These are phyloP conservation scores for Bambusicola thoracicus DNA, from an alignment of 2,113 vertebrate species.

Conservation along the genomic window DNA sequence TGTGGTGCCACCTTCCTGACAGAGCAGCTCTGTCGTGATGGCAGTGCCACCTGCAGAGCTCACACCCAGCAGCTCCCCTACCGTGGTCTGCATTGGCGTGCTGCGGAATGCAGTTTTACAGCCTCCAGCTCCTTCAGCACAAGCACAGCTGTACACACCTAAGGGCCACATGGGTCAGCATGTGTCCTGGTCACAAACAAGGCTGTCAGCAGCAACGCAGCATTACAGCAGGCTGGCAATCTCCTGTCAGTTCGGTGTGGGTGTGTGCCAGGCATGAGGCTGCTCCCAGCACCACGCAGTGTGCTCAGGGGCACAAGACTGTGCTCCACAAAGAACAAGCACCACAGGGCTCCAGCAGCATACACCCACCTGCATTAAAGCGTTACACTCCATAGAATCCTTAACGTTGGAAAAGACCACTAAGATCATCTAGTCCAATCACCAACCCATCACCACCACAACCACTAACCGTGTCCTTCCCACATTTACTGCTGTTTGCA, in stretches of 20 bases:
- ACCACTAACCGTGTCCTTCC: not conserved
- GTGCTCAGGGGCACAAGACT: not conserved
- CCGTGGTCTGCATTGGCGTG: not conserved
- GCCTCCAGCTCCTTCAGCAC: not conserved
- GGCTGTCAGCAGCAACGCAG: not conserved
- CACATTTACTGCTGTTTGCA: not conserved
- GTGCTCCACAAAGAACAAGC: not conserved
- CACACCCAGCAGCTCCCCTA: not conserved
- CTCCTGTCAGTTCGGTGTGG: accelerated
- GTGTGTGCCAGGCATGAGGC: not conserved
- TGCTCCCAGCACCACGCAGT: not conserved
- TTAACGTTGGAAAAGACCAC: too few relatives aligned
- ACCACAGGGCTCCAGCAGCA: not conserved
- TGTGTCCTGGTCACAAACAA: not conserved
- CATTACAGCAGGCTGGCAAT: not conserved
- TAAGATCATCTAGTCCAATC: too few relatives aligned
- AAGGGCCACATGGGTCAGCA: not conserved
- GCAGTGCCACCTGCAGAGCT: not conserved
- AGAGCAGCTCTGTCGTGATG: not conserved
- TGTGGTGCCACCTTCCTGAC: conserved; percentile 4
- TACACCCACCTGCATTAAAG: not conserved
- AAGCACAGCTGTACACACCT: not conserved
- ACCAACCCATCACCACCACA: too few relatives aligned
- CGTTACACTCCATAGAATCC: not conserved
- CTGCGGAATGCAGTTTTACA: not conserved